These are phyloP conservation scores for Rhodeus uyekii DNA, from an alignment of 2,797 vertebrate species.

Conservation along the genomic window DNA sequence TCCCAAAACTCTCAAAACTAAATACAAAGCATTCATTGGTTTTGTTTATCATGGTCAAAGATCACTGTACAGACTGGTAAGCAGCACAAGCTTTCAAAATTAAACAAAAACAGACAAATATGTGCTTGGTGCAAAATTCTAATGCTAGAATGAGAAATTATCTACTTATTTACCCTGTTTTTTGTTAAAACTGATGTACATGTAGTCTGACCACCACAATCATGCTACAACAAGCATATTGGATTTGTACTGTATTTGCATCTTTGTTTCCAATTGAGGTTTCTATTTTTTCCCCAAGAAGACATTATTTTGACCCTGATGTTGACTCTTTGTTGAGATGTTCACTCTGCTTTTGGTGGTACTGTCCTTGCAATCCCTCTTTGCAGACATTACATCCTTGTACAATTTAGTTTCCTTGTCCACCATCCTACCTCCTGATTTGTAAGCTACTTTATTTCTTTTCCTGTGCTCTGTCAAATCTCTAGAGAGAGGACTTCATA, in stretches of 20 bases:
- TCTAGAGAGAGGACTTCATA: slow-evolving; percentile 17
- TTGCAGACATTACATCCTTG: slow-evolving; percentile 18
- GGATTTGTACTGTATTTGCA: background rate
- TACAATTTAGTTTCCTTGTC: slow-evolving; percentile 20
- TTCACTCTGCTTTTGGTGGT: background rate
- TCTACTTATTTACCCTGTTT: background rate
- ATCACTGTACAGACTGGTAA: background rate
- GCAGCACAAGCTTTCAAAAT: background rate
- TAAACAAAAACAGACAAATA: background rate
- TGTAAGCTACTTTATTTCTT: slow-evolving; percentile 17
- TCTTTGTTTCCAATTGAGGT: background rate
- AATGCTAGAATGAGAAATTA: background rate
- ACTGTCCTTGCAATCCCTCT: background rate
- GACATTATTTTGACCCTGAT: too few relatives aligned
- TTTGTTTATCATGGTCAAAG: background rate
- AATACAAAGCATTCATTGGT: background rate
- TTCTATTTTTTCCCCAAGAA: background rate
- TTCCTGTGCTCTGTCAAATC: slow-evolving; percentile 15
- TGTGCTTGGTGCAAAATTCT: background rate
- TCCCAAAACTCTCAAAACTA: background rate
- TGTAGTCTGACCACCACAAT: background rate
- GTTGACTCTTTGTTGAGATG: background rate
- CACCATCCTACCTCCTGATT: background rate
- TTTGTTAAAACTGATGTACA: background rate
- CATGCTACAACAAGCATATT: background rate